These are phyloP conservation scores for Elgonia sp. DNA, from an alignment of 2,888 invertebrate genomes.

Conservation along the genomic window DNA sequence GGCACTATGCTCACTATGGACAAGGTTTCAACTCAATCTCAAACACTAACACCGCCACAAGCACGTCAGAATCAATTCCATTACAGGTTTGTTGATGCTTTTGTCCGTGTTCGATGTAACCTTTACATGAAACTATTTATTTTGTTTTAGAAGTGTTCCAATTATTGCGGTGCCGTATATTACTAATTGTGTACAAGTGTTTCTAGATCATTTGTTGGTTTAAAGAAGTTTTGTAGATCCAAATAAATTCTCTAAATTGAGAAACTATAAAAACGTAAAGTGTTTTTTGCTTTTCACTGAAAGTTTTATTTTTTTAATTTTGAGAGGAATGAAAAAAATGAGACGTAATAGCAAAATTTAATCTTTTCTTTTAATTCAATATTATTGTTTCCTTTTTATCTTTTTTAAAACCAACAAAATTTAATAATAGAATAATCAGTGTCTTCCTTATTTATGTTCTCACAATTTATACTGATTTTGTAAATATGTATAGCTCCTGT, in stretches of 20 bases:
- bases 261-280: neutral
- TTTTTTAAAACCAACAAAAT: no score
- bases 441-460: no score
- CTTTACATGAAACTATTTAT: conserved; percentile 41
- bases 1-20: conserved; percentile 86
- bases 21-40: conserved; percentile 84
- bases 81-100: conserved; percentile 88
- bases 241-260: neutral
- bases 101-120: conserved; percentile 23
- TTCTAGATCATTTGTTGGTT: conserved; percentile 40
- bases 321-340: no score
- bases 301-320: no score
- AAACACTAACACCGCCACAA: conserved; percentile 87
- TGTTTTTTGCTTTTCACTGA: neutral
- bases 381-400: no score
- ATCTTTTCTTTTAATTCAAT: no score
- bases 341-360: no score
- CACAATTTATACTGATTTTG: no score
- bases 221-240: conserved; percentile 13
- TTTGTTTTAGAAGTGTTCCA: conserved; percentile 56
- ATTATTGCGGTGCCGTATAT: conserved; percentile 34
- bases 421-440: no score
- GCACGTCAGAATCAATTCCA: conserved; percentile 89
- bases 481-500: no score
- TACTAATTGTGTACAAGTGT: conserved; percentile 33